Evolutionary conservation across 2,888 invertebrate genomes (phyloP).

Genomic region (Dascillus cervinus): DNA sequence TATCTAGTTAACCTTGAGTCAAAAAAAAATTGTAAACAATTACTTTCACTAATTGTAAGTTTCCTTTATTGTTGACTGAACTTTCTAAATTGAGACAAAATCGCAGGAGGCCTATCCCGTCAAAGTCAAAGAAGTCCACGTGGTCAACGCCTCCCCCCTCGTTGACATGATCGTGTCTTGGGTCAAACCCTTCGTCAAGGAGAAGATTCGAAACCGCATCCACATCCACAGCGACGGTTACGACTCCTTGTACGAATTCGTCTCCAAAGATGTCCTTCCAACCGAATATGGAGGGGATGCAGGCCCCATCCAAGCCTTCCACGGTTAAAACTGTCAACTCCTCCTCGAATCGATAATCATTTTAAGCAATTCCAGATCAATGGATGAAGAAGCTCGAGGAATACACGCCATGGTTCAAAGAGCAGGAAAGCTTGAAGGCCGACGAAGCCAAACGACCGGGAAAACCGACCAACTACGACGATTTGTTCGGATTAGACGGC

Average conservation of each 20-base stretch:
- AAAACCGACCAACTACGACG: conserved; percentile 77
- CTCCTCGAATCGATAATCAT: conserved; percentile 1
- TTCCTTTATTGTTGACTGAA: too few species aligned
- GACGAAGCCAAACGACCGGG: conserved; percentile 76
- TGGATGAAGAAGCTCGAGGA: conserved; percentile 74
- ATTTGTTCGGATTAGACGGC: conserved; percentile 83
- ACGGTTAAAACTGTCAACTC: conserved; percentile 44
- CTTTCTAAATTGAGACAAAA: background rate
- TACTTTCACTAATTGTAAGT: too few species aligned
- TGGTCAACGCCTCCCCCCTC: conserved; percentile 74
- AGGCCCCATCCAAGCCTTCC: conserved; percentile 63
- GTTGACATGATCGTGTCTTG: conserved; percentile 80
- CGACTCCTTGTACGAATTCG: conserved; percentile 67
- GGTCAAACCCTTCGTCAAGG: conserved; percentile 79
- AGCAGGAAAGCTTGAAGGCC: conserved; percentile 69
- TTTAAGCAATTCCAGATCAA: conserved; percentile 47
- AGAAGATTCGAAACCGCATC: conserved; percentile 78
- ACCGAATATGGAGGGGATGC: conserved; percentile 77
- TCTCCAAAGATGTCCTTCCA: conserved; percentile 74
- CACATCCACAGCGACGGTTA: conserved; percentile 64
- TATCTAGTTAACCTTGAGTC: too few species aligned
- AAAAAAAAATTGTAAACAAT: too few species aligned
- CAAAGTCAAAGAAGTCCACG: conserved; percentile 79
- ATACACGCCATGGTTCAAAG: conserved; percentile 73
- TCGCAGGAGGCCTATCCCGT: conserved; percentile 77